Percentiles rank a stretch among this genome's conserved stretches.
These are phyloP conservation scores for Chironex yamaguchii DNA, from an alignment of 30 jellyfish, hydroid and myxozoan species.

Conservation along the genomic window DNA sequence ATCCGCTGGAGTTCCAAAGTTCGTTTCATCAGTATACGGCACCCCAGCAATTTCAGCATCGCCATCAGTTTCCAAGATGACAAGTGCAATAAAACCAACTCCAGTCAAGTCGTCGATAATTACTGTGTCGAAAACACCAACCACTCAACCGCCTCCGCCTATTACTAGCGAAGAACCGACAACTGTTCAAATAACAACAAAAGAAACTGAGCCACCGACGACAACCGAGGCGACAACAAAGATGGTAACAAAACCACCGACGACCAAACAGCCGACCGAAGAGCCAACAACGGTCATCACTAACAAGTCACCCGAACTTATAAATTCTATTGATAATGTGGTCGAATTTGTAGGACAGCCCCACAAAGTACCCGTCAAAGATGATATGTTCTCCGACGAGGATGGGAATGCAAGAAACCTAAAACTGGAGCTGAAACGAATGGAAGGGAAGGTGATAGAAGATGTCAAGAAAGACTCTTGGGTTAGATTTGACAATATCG, in stretches of 20 bases:
- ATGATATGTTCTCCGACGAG: conserved; percentile 75
- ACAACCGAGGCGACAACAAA: conserved; percentile 1
- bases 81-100: neutral
- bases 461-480: conserved; percentile 62
- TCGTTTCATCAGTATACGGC: conserved; percentile 16
- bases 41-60: conserved; percentile 68
- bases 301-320: conserved; percentile 66
- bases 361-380: conserved; percentile 37
- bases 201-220: neutral
- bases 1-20: conserved; percentile 29
- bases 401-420: conserved; percentile 75
- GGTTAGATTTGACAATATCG: conserved; percentile 66
- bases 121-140: conserved; percentile 35
- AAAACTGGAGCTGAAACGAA: conserved; percentile 49
- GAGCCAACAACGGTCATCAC: conserved; percentile 21
- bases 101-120: conserved; percentile 71
- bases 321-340: conserved; percentile 56
- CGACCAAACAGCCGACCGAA: conserved; percentile 2
- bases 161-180: conserved; percentile 20
- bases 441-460: conserved; percentile 7
- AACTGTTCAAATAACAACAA: neutral
- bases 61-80: conserved; percentile 38
- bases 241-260: conserved; percentile 29
- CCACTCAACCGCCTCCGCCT: conserved; percentile 65
- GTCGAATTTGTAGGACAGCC: conserved; percentile 62